Evolutionary conservation across 2,113 vertebrate species (phyloP), one percentile per base, ranked within the genome.

Genomic region (Vulpes vulpes): DNA sequence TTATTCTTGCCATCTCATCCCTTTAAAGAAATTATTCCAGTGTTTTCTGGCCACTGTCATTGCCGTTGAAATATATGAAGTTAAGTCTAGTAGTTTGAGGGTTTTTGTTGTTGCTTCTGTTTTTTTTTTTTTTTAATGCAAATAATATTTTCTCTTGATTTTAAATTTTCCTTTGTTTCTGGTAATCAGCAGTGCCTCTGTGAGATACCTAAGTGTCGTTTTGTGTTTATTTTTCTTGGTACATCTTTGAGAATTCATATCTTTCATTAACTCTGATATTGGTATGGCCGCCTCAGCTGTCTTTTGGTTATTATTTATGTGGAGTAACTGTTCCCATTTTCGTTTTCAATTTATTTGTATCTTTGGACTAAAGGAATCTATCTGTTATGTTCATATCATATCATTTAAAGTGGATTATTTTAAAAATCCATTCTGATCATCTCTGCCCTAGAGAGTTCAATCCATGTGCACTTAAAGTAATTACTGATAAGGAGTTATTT

Each of bases 251-350:
- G 55, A 84, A 27, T 84, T 93, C 43, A 53, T 10, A 25, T 74
- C 38, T 92, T 83, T 74, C 57, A 74, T 92, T 92, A 74, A 74
- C 30, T 84, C 55, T 84, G 69, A 74, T 74, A 35, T 84, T 53
- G 57, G 60, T 74, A 53, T 74, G 76, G 22, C 32, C 1, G 35
- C 55, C 57, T 73, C 38, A 74, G 91, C 32, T 35, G 11, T 81
- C 83, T 92, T 74, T 74, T 35, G 80, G 80, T 84, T 60, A 73
- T 55, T 60, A 4, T 84, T 74, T 92, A 59, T 16, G 19, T 53
- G 23, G 38, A 35, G 22, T 81, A 81, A 43, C 60, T 71, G 81
- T 82, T 82, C 69, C 22, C 20, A 51, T 62, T 92, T 83, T 73
- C 22, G 74, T 32, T 73, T 74, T 84, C 55, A 92, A 73, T 55